Evolutionary conservation across 2,113 vertebrate genomes (phyloP).

Genomic region (Anser cygnoides): DNA sequence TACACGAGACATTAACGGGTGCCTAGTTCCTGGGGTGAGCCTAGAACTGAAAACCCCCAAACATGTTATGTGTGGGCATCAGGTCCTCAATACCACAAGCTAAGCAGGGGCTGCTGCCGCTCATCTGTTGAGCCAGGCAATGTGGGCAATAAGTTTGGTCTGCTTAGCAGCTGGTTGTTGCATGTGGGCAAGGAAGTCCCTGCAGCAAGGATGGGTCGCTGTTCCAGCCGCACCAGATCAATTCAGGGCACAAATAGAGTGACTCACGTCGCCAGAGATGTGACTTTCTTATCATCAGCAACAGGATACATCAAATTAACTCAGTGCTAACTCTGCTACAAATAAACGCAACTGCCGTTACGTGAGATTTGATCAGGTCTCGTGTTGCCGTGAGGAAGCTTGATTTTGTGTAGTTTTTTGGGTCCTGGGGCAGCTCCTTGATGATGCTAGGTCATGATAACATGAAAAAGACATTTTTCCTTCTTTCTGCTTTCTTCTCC

Average conservation of each 20-base stretch:
- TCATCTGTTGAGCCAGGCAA: not conserved
- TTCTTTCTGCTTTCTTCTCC: not conserved
- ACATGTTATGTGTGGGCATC: no score
- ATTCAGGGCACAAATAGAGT: not conserved
- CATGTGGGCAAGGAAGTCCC: not conserved
- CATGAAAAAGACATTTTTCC: not conserved
- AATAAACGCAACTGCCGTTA: rapidly evolving
- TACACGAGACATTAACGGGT: not conserved
- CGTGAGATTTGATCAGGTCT: not conserved
- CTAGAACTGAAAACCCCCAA: not conserved
- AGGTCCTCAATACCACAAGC: not conserved
- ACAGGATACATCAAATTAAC: not conserved
- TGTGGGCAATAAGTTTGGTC: not conserved
- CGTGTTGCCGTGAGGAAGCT: not conserved
- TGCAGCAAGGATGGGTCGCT: not conserved
- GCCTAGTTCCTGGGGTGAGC: not conserved
- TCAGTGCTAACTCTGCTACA: not conserved
- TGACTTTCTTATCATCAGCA: not conserved
- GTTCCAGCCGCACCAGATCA: not conserved
- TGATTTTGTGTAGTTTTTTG: not conserved
- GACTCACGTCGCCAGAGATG: not conserved
- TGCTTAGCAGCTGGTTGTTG: not conserved
- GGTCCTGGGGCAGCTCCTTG: not conserved
- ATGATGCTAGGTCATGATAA: not conserved
- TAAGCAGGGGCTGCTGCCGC: not conserved